Percentiles rank a stretch among this genome's conserved stretches.
These are phyloP conservation scores for Chrysomallon squamiferum DNA, from an alignment of 1,140 invertebrate genomes.

Conservation along the genomic window DNA sequence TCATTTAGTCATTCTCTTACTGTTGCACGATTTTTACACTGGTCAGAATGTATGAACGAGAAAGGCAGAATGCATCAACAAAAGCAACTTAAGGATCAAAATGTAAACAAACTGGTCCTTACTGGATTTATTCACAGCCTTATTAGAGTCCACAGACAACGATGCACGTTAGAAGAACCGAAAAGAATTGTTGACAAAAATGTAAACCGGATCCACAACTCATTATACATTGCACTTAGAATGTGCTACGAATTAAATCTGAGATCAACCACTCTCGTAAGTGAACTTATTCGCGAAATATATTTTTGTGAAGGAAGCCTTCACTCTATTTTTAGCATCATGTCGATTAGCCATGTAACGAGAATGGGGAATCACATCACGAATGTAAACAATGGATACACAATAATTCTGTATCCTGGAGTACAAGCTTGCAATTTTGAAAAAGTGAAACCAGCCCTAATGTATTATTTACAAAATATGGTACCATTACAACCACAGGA, in stretches of 20 bases:
- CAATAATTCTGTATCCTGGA: slow-evolving; percentile 27
- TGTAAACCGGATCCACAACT: slow-evolving; percentile 13
- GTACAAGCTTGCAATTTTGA: slow-evolving; percentile 7
- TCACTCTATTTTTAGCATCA: slow-evolving; percentile 40
- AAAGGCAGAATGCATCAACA: neutral
- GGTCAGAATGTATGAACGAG: neutral
- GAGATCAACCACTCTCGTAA: slow-evolving; percentile 9
- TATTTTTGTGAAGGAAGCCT: slow-evolving; percentile 31
- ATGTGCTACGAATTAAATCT: slow-evolving; percentile 24
- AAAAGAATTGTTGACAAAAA: neutral
- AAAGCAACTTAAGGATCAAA: too few species aligned
- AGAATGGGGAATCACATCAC: neutral
- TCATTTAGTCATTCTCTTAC: too few species aligned
- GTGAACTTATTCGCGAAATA: slow-evolving; percentile 27
- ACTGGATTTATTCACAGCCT: neutral
- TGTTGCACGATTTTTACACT: too few species aligned
- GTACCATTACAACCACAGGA: slow-evolving; percentile 1
- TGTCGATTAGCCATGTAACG: slow-evolving; percentile 22
- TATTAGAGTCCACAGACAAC: neutral
- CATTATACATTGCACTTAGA: slow-evolving; percentile 23
- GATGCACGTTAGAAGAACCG: neutral
- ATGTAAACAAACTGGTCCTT: slow-evolving; percentile 2
- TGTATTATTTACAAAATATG: slow-evolving; percentile 26
- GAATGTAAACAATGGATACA: slow-evolving; percentile 12
- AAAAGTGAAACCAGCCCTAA: slow-evolving; percentile 17